Evolutionary conservation across 2,113 vertebrate genomes (phyloP), one percentile per base, ranked within the genome.

Genomic region (Vicugna pacos): DNA sequence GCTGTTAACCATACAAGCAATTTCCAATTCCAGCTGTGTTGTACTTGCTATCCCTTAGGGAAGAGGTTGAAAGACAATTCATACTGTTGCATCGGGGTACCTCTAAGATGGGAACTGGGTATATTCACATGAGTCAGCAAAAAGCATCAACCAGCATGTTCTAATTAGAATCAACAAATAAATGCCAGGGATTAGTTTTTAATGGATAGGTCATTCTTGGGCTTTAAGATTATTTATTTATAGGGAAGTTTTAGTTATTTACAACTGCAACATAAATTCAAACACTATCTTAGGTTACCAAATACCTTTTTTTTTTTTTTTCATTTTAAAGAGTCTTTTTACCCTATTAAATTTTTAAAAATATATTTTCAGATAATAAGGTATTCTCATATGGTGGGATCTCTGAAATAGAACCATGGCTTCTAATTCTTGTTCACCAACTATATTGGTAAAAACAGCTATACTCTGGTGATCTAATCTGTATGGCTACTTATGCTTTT

Each of bases 171-270:
- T 35, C 7, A 85, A 26, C 20, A 84, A 26, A 87, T 54, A 54
- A 77, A 48, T 62, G 91, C 54, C 26, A 79, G 38, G 3, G 22
- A 4, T 94, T 72, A 70, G 16, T 93, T 93, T 95, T 92, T 70
- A 97, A 83, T 91, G 52, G 35, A 32, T 65, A 88, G 0, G 28
- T 93, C 8, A 42, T 8, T 60, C 56, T 82, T 3, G 32, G 22
- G 32, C 89, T 60, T 81, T 88, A 85, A 65, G 46, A 87, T 89
- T 77, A 91, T n/a, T 81, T 85, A 42, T 83, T 88, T 67, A 38
- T 76, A 42, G 14, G 24, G 10, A 75, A 73, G 42, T 54, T 67
- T 86, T 72, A 72, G 62, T 87, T 83, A 72, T 70, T 88, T 67
- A 60, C 15, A 91, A 32, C 76, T 91, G 35, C 12, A 81, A 65